phyloP scores from a whole-genome alignment of 2,797 vertebrate genomes.

The Epinephelus malabaricus region DNA sequence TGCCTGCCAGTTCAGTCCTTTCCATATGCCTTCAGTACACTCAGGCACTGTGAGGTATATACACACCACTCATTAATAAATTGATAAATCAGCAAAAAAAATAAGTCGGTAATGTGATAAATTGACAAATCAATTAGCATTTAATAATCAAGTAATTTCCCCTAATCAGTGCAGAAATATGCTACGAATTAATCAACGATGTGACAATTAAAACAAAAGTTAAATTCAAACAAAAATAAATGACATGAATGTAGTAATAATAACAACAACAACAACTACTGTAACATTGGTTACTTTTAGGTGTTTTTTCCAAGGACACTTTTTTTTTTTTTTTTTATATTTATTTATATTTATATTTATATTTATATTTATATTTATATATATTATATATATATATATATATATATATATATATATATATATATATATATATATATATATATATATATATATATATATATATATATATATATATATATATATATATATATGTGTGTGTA shows the following conservation, averaged over 20 bases:
- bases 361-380: too few relatives aligned
- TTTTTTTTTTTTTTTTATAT: too few relatives aligned
- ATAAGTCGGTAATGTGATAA: neutral
- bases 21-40: too few relatives aligned
- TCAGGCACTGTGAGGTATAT: neutral
- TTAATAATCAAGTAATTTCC: neutral
- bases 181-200: neutral
- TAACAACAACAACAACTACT: neutral
- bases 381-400: too few relatives aligned
- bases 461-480: too few relatives aligned
- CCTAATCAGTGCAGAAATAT: neutral
- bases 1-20: too few relatives aligned
- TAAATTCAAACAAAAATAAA: neutral
- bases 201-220: neutral
- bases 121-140: slow-evolving; percentile 14
- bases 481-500: too few relatives aligned
- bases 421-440: too few relatives aligned
- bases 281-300: neutral
- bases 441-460: too few relatives aligned
- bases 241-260: too few relatives aligned
- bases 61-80: neutral
- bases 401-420: too few relatives aligned
- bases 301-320: neutral
- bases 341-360: too few relatives aligned
- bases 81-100: slow-evolving; percentile 1